phyloP scores from a whole-genome alignment of 2,797 vertebrate genomes.

The Australoheros facetus region DNA sequence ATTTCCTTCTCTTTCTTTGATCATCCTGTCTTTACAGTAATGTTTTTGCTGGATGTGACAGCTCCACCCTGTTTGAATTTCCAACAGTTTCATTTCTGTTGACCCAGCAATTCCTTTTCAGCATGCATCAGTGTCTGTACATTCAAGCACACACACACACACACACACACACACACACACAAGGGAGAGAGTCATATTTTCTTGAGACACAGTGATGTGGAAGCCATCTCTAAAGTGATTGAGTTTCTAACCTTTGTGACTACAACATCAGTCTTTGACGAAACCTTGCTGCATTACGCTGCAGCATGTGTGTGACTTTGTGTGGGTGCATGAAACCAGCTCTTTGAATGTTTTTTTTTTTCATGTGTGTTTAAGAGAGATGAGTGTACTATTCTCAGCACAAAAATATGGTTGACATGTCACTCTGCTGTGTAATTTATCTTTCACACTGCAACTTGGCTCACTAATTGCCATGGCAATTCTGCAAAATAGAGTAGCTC shows the following conservation, averaged over 20 bases:
- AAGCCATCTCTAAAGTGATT: constrained; percentile 66
- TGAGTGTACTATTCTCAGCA: not conserved
- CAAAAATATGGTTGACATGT: constrained; percentile 8
- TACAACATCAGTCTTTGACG: constrained; percentile 63
- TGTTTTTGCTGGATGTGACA: constrained; percentile 40
- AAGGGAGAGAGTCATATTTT: constrained; percentile 45
- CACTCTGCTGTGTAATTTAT: constrained; percentile 34
- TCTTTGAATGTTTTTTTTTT: not conserved
- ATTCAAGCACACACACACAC: constrained; percentile 9
- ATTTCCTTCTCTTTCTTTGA: constrained; percentile 3
- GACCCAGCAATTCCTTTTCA: constrained; percentile 48
- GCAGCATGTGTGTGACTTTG: constrained; percentile 4
- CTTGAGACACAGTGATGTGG: constrained; percentile 39
- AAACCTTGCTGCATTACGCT: constrained; percentile 28
- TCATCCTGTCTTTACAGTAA: constrained; percentile 17
- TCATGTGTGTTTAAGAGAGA: not conserved
- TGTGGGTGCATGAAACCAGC: not conserved
- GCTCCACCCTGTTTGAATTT: constrained; percentile 57
- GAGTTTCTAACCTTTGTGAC: constrained; percentile 73
- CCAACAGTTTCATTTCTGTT: constrained; percentile 52
- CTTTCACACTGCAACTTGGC: constrained; percentile 27
- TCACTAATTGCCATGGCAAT: constrained; percentile 48
- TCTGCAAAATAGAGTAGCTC: constrained; percentile 36
- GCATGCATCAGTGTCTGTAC: not conserved
- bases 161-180: constrained; percentile 12